phyloP scores from a whole-genome alignment of 2,113 vertebrate genomes.

The Alouatta palliata region DNA sequence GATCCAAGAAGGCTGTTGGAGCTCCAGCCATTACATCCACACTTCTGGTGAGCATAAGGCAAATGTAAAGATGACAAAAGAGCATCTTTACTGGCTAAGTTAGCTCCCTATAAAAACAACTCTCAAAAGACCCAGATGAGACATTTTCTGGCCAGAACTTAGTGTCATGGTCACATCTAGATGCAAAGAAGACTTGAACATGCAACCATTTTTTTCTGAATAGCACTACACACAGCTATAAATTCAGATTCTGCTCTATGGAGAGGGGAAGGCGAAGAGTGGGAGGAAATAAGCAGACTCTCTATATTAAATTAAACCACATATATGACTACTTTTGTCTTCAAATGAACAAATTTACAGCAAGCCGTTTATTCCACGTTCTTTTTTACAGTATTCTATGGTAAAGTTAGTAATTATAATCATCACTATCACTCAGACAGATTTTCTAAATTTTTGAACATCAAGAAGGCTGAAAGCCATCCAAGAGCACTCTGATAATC shows the following conservation, averaged over 20 bases:
- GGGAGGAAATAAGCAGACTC: neutral
- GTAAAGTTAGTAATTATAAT: neutral
- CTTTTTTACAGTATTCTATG: neutral
- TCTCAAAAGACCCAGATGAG: neutral
- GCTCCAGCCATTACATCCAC: neutral
- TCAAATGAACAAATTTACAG: neutral
- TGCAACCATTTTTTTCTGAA: neutral
- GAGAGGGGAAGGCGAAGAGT: neutral
- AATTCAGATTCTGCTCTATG: neutral
- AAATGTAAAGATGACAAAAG: neutral
- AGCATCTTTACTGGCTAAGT: neutral
- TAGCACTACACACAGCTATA: neutral
- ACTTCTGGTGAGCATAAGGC: neutral
- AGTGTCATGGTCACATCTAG: neutral
- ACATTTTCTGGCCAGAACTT: neutral
- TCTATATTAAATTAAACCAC: neutral
- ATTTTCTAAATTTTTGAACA: slow-evolving; percentile 8
- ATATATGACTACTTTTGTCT: neutral
- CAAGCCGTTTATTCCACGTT: neutral
- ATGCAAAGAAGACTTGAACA: neutral
- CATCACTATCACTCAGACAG: neutral
- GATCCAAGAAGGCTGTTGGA: neutral
- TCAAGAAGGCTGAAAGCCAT: neutral
- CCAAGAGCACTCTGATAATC: neutral
- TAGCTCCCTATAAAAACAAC: neutral